phyloP scores from a whole-genome alignment of 2,888 invertebrate species.

The Pammene fasciana region DNA sequence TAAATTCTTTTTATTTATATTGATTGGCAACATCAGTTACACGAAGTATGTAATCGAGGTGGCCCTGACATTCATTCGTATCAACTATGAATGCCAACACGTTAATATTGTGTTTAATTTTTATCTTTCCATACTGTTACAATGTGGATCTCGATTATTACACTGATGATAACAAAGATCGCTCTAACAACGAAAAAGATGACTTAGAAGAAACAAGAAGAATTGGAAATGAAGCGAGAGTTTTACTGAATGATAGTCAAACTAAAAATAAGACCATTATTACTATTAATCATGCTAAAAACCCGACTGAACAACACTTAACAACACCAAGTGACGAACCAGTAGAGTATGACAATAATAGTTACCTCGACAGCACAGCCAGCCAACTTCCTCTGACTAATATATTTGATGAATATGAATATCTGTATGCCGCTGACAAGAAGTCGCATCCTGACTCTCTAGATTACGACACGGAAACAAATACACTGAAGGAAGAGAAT shows the following conservation, averaged over 20 bases:
- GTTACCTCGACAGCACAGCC: neutral
- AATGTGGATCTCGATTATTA: conserved; percentile 57
- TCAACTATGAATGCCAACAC: conserved; percentile 23
- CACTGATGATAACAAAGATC: conserved; percentile 27
- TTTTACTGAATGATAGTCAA: neutral
- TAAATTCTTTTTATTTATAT: too few species aligned
- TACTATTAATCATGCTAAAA: too few species aligned
- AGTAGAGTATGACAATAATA: neutral
- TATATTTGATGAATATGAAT: conserved; percentile 52
- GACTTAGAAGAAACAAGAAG: conserved; percentile 35
- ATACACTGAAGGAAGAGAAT: conserved; percentile 12
- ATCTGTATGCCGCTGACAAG: conserved; percentile 49
- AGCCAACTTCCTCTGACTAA: neutral
- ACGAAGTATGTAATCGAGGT: conserved; percentile 33
- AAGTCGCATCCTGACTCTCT: conserved; percentile 24
- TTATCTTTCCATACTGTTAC: conserved; percentile 44
- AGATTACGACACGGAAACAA: conserved; percentile 42
- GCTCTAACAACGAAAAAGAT: conserved; percentile 10
- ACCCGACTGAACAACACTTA: neutral
- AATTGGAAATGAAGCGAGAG: conserved; percentile 31
- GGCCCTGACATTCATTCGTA: conserved; percentile 9
- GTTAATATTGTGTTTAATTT: conserved; percentile 32
- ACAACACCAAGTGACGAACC: conserved; percentile 29
- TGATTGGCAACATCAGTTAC: conserved; percentile 36
- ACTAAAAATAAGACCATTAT: neutral